Conservation (phyloP, 1,140 invertebrate species). For the Pseudomyrmex sp. region DNA sequence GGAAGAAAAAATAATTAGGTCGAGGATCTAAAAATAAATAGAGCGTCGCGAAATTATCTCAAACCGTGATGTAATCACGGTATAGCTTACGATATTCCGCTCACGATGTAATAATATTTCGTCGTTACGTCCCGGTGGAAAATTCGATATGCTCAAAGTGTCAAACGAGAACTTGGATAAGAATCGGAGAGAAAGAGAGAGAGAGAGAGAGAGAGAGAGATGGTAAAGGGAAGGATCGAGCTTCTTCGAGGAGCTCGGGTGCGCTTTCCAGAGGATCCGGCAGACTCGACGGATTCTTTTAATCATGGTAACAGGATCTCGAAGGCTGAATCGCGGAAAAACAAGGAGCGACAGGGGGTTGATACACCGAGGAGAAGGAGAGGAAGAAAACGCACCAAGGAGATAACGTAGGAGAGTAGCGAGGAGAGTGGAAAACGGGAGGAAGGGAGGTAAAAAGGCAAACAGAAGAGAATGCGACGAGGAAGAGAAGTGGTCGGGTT, state of each 20-base stretch:
- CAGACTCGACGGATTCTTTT: constrained; percentile 65
- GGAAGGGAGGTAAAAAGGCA: constrained; percentile 39
- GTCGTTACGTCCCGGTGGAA: constrained; percentile 32
- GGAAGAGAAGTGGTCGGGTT: constrained; percentile 44
- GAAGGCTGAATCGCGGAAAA: constrained; percentile 60
- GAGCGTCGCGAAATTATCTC: neutral
- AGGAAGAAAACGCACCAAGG: constrained; percentile 11
- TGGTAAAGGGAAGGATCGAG: neutral
- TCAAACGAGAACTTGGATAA: constrained; percentile 21
- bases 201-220: constrained; percentile 5
- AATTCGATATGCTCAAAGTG: constrained; percentile 31
- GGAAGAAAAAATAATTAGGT: neutral
- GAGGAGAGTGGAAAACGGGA: neutral
- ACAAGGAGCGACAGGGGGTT: constrained; percentile 35
- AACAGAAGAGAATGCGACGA: constrained; percentile 32
- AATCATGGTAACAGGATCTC: constrained; percentile 71
- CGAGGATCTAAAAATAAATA: neutral
- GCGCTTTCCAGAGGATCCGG: constrained; percentile 28
- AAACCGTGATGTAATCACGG: constrained; percentile 5
- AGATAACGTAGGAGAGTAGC: constrained; percentile 26
- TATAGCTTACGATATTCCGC: constrained; percentile 2
- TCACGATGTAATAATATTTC: constrained; percentile 48
- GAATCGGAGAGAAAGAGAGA: neutral
- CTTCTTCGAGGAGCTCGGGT: constrained; percentile 37
- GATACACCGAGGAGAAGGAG: constrained; percentile 29